Conservation (phyloP, 2,113 vertebrate genomes). For the Naja naja region DNA sequence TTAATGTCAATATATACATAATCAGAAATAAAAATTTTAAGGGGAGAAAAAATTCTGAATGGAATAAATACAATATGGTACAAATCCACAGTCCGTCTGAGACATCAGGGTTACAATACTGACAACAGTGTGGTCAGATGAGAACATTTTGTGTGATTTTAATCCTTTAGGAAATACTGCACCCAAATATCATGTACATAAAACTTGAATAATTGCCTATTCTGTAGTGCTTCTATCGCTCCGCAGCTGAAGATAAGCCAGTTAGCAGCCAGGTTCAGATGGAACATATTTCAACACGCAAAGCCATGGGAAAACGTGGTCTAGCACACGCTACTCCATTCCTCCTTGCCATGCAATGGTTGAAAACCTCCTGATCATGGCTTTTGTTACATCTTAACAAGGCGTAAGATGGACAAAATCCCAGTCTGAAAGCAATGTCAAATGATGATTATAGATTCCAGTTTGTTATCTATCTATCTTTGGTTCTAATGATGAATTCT, state of each 20-base stretch:
- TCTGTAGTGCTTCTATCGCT: conserved; percentile 56
- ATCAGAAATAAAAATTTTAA: conserved; percentile 91
- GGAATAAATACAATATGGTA: conserved; percentile 96
- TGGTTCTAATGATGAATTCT: neutral
- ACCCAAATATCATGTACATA: conserved; percentile 57
- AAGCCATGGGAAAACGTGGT: neutral
- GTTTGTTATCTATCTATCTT: neutral
- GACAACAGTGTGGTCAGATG: conserved; percentile 22
- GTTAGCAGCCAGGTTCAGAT: conserved; percentile 9
- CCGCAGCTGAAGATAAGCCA: conserved; percentile 36
- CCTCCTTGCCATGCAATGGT: neutral
- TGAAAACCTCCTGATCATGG: neutral
- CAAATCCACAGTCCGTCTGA: conserved; percentile 87
- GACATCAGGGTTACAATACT: conserved; percentile 62
- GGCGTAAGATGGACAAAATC: neutral
- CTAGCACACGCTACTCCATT: neutral
- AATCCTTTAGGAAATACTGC: conserved; percentile 43
- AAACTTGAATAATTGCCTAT: conserved; percentile 53
- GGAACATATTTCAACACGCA: neutral
- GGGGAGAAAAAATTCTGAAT: conserved; percentile 72
- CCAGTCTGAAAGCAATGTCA: neutral
- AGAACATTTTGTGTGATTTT: conserved; percentile 44
- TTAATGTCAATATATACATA: conserved; percentile 93
- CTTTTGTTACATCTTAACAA: neutral
- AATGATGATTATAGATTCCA: neutral